phyloP scores from a whole-genome alignment of 2,888 invertebrate genomes.

The Dryadula phaetusa region DNA sequence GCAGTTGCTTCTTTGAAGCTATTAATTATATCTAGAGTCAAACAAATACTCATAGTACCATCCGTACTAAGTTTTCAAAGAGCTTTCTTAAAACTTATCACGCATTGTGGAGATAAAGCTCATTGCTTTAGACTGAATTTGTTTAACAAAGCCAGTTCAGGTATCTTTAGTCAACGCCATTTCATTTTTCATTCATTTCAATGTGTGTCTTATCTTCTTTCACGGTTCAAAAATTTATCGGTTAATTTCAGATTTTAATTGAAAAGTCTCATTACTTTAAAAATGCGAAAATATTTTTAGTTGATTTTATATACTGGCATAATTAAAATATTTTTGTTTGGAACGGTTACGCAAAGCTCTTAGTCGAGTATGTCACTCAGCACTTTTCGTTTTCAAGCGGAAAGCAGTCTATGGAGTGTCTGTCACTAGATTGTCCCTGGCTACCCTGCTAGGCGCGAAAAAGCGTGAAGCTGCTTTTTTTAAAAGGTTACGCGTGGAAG shows the following conservation, averaged over 20 bases:
- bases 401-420: too few species aligned
- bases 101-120: slow-evolving; percentile 28
- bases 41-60: too few species aligned
- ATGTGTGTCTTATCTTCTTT: slow-evolving; percentile 43
- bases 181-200: slow-evolving; percentile 36
- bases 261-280: background rate
- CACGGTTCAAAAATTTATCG: slow-evolving; percentile 1
- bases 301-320: too few species aligned
- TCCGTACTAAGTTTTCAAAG: slow-evolving; percentile 12
- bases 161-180: slow-evolving; percentile 24
- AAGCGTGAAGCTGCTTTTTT: too few species aligned
- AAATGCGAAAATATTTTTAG: background rate
- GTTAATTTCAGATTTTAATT: background rate
- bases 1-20: background rate
- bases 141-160: slow-evolving; percentile 33
- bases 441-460: too few species aligned
- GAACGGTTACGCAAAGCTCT: too few species aligned
- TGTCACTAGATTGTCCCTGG: too few species aligned
- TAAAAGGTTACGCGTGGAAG: too few species aligned
- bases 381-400: too few species aligned
- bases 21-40: background rate
- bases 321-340: too few species aligned
- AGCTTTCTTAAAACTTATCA: slow-evolving; percentile 31
- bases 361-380: too few species aligned
- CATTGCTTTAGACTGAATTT: slow-evolving; percentile 28